Base-by-base conservation (phyloP, 2,797 vertebrate species). In the Bucorvus abyssinicus region DNA sequence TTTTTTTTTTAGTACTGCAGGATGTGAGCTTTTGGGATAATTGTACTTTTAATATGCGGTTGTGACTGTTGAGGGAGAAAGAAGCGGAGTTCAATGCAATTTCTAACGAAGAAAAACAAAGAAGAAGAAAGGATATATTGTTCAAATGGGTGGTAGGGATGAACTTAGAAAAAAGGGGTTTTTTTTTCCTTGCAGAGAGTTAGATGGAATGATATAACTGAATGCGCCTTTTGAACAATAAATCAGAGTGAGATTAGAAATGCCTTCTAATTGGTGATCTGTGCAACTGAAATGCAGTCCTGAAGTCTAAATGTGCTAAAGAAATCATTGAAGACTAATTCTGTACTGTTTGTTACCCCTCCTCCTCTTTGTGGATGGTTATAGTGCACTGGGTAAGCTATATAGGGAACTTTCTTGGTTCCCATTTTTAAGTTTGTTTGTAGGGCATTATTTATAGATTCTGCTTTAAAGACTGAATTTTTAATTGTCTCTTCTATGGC, bases 1-100 rank as follows among this genome's bases (percentile, higher is more conserved):
- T 34, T 30, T 30, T 52, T 9, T n/a, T 47, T 40, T 40, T 40
- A 40, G 16, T 61, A 60, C 2, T 0, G 0, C 16, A 53, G 14
- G 6, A 20, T 67, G 38, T 59, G 38, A 84, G 10, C 15, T 64
- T 82, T 90, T 64, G 16, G 30, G 15, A 64, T 76, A 85, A 90
- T 47, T 47, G 10, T 40, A 75, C 21, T 63, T 57, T 52, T 79
- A 79, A 76, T 59, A 52, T 9, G 9, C 20, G 29, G 5, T 63
- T 79, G 40, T 82, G 57, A 67, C 61, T 55, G 18, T 23, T 67
- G 49, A 55, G 30, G 22, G 55, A 82, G 44, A 80, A 7, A 63
- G 29, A 49, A 77, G 6, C 6, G 20, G 20, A 55, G 32, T 73
- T 68, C 64, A 85, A 68, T 52, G 22, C 2, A 59, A 79, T 75